A percentile compares a stretch with the other conserved stretches of the same genome.
Evolutionary conservation across 2,797 vertebrate genomes (phyloP).

Genomic region (Scolopax rusticola): DNA sequence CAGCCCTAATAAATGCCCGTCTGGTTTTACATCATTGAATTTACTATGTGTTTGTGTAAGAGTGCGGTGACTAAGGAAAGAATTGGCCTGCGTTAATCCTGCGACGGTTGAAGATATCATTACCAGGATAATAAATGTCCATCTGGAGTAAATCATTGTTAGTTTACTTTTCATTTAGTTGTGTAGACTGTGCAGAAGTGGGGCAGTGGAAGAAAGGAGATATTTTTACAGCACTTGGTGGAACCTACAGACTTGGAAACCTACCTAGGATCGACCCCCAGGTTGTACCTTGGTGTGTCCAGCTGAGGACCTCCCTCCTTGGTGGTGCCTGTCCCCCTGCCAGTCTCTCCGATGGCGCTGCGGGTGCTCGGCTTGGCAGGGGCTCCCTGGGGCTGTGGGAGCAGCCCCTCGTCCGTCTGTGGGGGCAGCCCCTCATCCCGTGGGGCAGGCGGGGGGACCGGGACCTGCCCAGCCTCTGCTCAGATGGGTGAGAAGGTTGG

Average conservation of each 20-base stretch:
- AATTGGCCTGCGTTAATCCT: neutral
- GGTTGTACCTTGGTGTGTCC: accelerated
- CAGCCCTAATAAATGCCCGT: neutral
- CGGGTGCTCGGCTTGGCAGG: neutral
- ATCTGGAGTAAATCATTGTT: conserved; percentile 34
- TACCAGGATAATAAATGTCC: neutral
- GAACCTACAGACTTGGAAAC: neutral
- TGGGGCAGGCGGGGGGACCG: accelerated
- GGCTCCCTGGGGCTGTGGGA: too few relatives aligned
- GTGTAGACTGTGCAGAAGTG: neutral
- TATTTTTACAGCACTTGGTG: neutral
- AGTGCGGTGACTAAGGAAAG: neutral
- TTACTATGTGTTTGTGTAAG: conserved; percentile 21
- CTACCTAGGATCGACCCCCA: neutral
- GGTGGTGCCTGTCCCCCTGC: neutral
- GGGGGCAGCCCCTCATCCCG: neutral
- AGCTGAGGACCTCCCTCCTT: neutral
- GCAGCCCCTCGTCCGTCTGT: neutral
- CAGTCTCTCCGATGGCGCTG: accelerated
- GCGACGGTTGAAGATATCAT: neutral
- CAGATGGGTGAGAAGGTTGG: neutral
- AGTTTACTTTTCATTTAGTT: conserved; percentile 47
- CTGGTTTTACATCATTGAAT: neutral
- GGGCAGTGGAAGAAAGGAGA: neutral
- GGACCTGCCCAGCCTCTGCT: neutral